Conservation (phyloP, 2,113 vertebrate genomes). For the Phaethon lepturus region DNA sequence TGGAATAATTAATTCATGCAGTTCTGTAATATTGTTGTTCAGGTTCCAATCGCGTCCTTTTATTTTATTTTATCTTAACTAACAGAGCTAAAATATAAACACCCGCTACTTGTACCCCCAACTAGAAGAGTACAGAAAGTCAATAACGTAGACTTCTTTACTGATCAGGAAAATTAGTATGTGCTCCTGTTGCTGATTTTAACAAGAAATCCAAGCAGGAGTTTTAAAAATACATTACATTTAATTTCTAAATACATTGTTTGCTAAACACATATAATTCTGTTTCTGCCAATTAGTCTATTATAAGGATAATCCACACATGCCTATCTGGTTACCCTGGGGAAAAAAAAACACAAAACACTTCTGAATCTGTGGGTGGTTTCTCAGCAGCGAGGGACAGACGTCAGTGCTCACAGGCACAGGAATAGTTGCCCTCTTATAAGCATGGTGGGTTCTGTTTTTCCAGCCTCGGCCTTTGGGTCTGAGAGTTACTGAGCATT, state of each 20-base stretch:
- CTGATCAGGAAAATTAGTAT: constrained; percentile 62
- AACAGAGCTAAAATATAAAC: constrained; percentile 60
- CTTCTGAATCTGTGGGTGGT: constrained; percentile 22
- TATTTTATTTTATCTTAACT: constrained; percentile 42
- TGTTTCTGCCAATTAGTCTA: constrained; percentile 61
- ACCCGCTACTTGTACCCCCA: constrained; percentile 52
- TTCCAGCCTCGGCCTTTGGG: background rate
- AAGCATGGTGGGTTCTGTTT: background rate
- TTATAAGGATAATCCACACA: constrained; percentile 54
- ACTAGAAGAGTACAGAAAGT: constrained; percentile 61
- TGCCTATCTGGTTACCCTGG: constrained; percentile 34
- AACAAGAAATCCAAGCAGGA: constrained; percentile 54
- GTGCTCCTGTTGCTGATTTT: constrained; percentile 50
- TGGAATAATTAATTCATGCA: constrained; percentile 55
- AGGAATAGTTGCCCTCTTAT: background rate
- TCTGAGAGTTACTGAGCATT: background rate
- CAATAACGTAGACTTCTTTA: constrained; percentile 57
- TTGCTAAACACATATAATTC: constrained; percentile 69
- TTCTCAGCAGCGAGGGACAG: constrained; percentile 30
- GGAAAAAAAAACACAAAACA: constrained; percentile 5
- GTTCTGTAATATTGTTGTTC: background rate
- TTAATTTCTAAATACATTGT: constrained; percentile 72
- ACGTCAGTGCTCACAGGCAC: background rate
- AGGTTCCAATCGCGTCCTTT: constrained; percentile 16
- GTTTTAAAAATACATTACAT: constrained; percentile 36